A percentile compares a stretch with the other conserved stretches of the same genome.
Evolutionary conservation across 2,888 invertebrate genomes (phyloP).

Genomic region (Steinernema scapterisci): DNA sequence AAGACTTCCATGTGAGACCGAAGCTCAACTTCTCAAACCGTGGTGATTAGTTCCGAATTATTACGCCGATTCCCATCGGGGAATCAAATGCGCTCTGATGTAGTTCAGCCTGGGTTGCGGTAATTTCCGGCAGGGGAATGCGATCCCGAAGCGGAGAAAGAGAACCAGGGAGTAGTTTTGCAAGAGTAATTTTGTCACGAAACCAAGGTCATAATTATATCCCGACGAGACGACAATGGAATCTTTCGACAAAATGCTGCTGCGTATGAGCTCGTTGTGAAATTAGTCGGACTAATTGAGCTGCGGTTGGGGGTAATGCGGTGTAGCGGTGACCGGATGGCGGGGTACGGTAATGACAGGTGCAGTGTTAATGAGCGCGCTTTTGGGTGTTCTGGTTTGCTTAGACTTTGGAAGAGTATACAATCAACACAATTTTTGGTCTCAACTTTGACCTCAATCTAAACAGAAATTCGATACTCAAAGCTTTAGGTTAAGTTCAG

Average conservation of each 20-base stretch:
- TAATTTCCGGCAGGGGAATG: background rate
- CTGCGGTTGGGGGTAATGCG: too few species aligned
- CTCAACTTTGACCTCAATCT: too few species aligned
- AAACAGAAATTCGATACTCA: too few species aligned
- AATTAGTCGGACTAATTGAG: conserved; percentile 22
- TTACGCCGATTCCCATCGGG: conserved; percentile 24
- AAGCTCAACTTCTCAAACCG: background rate
- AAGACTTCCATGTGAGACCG: background rate
- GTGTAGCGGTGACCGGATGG: background rate
- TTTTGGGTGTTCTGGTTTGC: background rate
- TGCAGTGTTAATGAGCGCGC: background rate
- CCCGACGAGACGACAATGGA: background rate
- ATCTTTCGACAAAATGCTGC: conserved; percentile 18
- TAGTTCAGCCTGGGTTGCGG: background rate
- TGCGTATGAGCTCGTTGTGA: conserved; percentile 2
- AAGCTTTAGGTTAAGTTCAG: too few species aligned
- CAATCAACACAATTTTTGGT: too few species aligned
- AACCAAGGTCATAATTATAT: conserved; percentile 20
- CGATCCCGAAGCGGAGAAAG: background rate
- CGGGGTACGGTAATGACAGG: background rate
- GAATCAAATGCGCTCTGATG: background rate
- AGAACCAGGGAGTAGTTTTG: background rate
- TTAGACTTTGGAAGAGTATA: too few species aligned
- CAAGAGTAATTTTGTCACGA: conserved; percentile 14
- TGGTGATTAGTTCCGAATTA: conserved; percentile 28